Base-by-base conservation (phyloP, 2,113 vertebrate genomes). In the Noctilio leporinus region DNA sequence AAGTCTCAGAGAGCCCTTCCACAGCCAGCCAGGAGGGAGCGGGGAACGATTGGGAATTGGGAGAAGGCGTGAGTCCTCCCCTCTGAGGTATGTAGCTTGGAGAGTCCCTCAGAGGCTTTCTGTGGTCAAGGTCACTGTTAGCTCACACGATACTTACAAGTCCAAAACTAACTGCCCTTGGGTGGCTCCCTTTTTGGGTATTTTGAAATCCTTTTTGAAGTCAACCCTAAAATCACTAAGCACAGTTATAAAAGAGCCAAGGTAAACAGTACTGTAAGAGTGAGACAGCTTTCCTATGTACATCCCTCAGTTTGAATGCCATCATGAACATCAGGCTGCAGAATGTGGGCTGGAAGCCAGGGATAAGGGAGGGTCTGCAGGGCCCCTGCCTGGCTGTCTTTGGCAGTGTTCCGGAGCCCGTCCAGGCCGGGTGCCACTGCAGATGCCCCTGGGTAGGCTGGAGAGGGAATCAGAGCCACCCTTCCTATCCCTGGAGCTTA, bases 131-230 rank as follows among this genome's bases (percentile, higher is more conserved):
- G 24, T 62, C 70, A 20, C 33, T 26, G 10, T 51, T 11, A 57
- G 45, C 17, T 10, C 33, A 14, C n/a, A 62, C 0, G 2, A 55
- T n/a, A 9, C 77, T 55, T 84, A 73, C 30, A 83, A 24, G 49
- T 70, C 65, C 49, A 70, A 70, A 35, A 3, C 30, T 24, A 59
- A 40, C 77, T 80, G 0, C 65, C 85, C 24, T 67, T 69, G 67
- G 7, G 33, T 75, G 28, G 28, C 43, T 94, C n/a, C 45, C 26
- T 40, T 76, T 64, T 65, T 22, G 64, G 40, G 24, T 84, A 20
- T 86, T 86, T 94, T 89, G 65, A 92, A 87, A 67, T 89, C 45
- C 10, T 86, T 49, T 49, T 47, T 14, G 38, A 89, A 91, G 53
- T 93, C 24, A 67, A 51, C 62, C 95, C 73, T 89, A 53, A 91